These are phyloP conservation scores for Pachyrhynchus sulphureomaculatus DNA, from an alignment of 1,140 invertebrate genomes.

Conservation along the genomic window DNA sequence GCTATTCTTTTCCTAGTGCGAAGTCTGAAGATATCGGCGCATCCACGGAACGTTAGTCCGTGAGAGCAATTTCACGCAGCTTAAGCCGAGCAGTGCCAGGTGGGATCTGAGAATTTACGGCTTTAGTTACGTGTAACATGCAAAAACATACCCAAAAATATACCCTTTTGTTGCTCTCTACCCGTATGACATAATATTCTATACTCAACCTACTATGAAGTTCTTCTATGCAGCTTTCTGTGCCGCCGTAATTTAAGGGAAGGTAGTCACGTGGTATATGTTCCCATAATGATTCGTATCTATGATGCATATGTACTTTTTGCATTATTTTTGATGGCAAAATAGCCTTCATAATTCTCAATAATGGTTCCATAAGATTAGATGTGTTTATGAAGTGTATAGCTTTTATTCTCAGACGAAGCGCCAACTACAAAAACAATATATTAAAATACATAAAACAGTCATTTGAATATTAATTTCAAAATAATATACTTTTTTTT, in stretches of 20 bases:
- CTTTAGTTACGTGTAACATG: no score
- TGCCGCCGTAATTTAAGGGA: constrained; percentile 1
- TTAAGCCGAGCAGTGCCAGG: no score
- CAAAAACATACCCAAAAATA: no score
- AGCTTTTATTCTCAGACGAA: constrained; percentile 25
- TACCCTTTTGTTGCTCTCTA: no score
- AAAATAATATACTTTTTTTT: not conserved
- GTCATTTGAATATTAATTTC: not conserved
- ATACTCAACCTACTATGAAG: constrained; percentile 1
- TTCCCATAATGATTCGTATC: not conserved
- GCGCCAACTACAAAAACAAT: constrained; percentile 20
- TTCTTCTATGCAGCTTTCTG: not conserved
- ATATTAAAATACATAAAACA: not conserved
- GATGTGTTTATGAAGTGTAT: constrained; percentile 30
- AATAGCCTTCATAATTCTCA: constrained; percentile 20
- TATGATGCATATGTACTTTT: not conserved
- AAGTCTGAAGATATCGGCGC: no score
- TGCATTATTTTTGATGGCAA: constrained; percentile 26
- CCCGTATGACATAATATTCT: no score
- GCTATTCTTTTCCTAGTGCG: no score
- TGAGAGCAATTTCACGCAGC: no score
- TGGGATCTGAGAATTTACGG: no score
- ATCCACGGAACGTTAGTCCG: no score
- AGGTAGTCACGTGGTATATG: not conserved
- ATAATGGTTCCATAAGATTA: constrained; percentile 21